Base-by-base conservation (phyloP, 2,797 vertebrate genomes). In the Fratercula arctica region DNA sequence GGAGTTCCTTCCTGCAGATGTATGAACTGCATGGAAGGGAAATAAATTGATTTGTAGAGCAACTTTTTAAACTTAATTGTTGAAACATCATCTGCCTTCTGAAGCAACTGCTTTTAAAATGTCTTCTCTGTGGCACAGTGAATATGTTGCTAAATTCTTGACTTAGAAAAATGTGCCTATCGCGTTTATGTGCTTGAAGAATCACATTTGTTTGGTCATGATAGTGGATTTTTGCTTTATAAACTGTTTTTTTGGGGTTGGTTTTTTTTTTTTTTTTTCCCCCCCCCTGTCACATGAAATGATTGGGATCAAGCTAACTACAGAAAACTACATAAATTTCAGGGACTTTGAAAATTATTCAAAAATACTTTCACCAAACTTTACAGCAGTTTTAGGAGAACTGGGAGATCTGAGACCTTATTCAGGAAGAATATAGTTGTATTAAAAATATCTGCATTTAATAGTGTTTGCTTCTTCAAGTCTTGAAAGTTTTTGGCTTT, bases 151-250 rank as follows among this genome's bases (percentile, higher is more conserved):
- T 69, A 51, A 56, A 63, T 73, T 50, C 59, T 45, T 56, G 24
- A 25, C 26, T 51, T 43, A 29, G 43, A 74, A 90, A 89, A 56
- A 37, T 19, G 17, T 46, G 9, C 25, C 5, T 70, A 10, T 31
- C 33, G 16, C 11, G 56, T 57, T 84, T 63, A 41, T 57, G 26
- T 72, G 9, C 23, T 57, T 77, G 45, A 83, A 70, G 37, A 81
- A 37, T 64, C n/a, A 14, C 0, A 0, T 41, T 75, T 70, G 7
- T 35, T 73, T 78, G 3, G 12, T 46, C 1, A 2, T 57, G 29
- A 15, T 19, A 21, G 13, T 16, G 10, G 2, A 0, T 6, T 13
- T 56, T 82, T 86, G 2, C 14, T 75, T 57, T 72, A 11, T 31
- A 51, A 72, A 64, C 13, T 33, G 3, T 63, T 69, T 1, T 3